Evolutionary conservation across 1,140 invertebrate genomes (phyloP).

Genomic region (Dendrolimus punctatus): DNA sequence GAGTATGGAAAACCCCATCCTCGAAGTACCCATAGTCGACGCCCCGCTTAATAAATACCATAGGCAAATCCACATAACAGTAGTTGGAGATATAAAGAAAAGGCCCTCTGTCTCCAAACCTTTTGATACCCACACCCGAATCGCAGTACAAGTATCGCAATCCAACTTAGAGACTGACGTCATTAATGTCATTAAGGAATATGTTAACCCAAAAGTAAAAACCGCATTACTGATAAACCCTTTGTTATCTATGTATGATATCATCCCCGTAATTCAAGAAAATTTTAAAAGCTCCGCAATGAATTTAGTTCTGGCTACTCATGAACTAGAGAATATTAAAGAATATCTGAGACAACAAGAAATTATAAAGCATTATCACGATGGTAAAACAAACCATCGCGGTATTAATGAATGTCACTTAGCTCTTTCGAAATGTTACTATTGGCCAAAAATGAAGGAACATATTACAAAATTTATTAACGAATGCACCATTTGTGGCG

Average conservation of each 20-base stretch:
- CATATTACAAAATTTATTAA: conserved; percentile 6
- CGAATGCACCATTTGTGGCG: conserved; percentile 3
- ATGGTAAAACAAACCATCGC: conserved; percentile 20
- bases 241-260: conserved; percentile 6
- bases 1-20: conserved; percentile 11
- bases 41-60: conserved; percentile 15
- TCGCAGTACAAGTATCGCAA: conserved; percentile 9
- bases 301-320: conserved; percentile 10
- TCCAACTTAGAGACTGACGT: conserved; percentile 12
- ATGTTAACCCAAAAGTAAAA: conserved; percentile 13
- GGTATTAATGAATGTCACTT: conserved; percentile 13
- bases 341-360: conserved; percentile 11
- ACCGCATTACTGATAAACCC: conserved; percentile 12
- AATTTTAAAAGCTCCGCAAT: conserved; percentile 13
- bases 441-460: conserved; percentile 11
- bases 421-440: conserved; percentile 11
- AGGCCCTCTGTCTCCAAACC: conserved; percentile 10
- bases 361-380: conserved; percentile 16
- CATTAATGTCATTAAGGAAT: conserved; percentile 11
- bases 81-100: conserved; percentile 11
- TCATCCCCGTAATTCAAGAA: conserved; percentile 12
- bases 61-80: conserved; percentile 10
- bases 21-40: conserved; percentile 15
- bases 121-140: conserved; percentile 11
- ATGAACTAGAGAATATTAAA: conserved; percentile 13